A percentile compares a stretch with the other conserved stretches of the same genome.
Evolutionary conservation across 2,113 vertebrate species (phyloP).

Genomic region (Dicentrarchus labrax): DNA sequence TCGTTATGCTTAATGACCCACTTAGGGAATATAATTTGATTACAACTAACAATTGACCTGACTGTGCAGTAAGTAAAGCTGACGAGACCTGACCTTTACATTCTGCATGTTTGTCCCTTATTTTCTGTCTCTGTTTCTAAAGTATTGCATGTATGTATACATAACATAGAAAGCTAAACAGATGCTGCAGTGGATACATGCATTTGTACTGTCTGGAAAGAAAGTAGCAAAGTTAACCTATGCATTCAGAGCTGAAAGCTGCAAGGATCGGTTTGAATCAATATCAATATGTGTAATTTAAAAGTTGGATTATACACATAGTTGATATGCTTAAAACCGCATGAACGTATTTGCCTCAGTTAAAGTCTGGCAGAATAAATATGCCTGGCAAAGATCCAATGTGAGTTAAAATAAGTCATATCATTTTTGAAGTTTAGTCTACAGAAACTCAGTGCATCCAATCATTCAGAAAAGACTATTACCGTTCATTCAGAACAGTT

Average conservation of each 20-base stretch:
- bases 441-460: background rate
- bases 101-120: background rate
- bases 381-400: background rate
- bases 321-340: background rate
- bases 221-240: background rate
- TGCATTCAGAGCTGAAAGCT: background rate
- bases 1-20: background rate
- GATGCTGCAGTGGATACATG: background rate
- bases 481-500: background rate
- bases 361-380: background rate
- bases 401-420: slow-evolving; percentile 1
- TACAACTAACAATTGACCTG: background rate
- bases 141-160: background rate
- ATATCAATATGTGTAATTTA: background rate
- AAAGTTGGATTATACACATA: too few species aligned
- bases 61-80: background rate
- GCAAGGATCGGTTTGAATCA: background rate
- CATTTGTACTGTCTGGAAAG: background rate
- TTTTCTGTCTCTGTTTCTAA: background rate
- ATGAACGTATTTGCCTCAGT: background rate
- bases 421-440: background rate
- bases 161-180: background rate
- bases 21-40: background rate
- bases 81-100: background rate
- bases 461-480: background rate